Conservation (phyloP, 2,888 invertebrate genomes). For the Harpagoxenus sublaevis region DNA sequence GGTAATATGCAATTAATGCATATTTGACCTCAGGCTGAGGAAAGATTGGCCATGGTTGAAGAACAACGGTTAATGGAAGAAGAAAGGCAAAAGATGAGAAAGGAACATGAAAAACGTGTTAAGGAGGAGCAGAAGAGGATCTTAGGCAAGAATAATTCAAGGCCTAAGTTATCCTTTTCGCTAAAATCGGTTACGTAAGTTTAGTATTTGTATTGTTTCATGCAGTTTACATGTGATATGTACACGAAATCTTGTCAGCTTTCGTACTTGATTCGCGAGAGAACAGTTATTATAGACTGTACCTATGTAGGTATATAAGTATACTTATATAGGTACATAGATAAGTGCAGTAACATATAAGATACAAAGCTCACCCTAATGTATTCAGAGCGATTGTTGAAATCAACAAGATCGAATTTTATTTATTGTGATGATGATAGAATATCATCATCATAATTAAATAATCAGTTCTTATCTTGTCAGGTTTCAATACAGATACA, state of each 20-base stretch:
- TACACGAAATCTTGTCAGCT: constrained; percentile 76
- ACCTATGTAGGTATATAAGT: constrained; percentile 54
- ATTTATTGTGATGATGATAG: constrained; percentile 57
- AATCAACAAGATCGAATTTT: constrained; percentile 62
- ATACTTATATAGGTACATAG: constrained; percentile 56
- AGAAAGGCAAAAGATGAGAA: constrained; percentile 96
- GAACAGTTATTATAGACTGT: constrained; percentile 60
- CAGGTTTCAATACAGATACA: constrained; percentile 60
- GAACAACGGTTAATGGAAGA: constrained; percentile 98
- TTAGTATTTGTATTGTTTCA: constrained; percentile 76
- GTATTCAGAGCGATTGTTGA: constrained; percentile 66
- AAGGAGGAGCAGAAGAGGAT: constrained; percentile 99
- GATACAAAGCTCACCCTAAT: constrained; percentile 69
- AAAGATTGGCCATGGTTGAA: constrained; percentile 98
- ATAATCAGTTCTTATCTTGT: constrained; percentile 62
- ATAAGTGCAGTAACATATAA: constrained; percentile 55
- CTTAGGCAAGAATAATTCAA: constrained; percentile 98
- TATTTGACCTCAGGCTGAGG: constrained; percentile 93
- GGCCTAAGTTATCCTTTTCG: constrained; percentile 97
- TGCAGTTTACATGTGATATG: constrained; percentile 82
- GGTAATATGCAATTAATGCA: background rate
- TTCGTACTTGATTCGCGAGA: constrained; percentile 66
- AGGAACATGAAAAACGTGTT: constrained; percentile 96
- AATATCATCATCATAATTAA: constrained; percentile 56
- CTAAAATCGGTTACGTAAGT: constrained; percentile 93